These are phyloP conservation scores for Drosophila hydei DNA, from an alignment of 1,140 invertebrate genomes.

Conservation along the genomic window DNA sequence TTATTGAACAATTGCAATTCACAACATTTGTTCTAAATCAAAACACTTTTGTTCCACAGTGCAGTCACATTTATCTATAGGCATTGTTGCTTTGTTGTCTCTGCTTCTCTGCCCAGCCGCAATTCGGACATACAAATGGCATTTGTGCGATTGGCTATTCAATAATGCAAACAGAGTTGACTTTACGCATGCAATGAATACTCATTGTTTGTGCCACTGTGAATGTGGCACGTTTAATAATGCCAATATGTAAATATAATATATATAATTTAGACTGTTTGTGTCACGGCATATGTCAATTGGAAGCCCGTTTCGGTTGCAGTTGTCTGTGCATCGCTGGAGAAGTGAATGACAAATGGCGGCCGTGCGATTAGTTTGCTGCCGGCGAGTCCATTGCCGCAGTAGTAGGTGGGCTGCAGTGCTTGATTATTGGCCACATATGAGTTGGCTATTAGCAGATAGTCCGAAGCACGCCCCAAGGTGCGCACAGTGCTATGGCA, in stretches of 20 bases:
- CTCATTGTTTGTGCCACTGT: constrained; percentile 10
- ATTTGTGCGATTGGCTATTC: constrained; percentile 45
- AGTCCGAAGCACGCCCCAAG: constrained; percentile 56
- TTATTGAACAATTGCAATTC: too few species aligned
- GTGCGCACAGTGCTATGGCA: constrained; percentile 69
- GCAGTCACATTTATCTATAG: not conserved
- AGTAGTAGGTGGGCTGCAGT: constrained; percentile 70
- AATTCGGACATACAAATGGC: constrained; percentile 28
- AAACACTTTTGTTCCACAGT: not conserved
- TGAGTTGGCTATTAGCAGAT: constrained; percentile 62
- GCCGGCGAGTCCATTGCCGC: constrained; percentile 53
- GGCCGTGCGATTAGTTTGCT: constrained; percentile 51
- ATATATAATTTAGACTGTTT: too few species aligned
- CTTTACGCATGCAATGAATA: constrained; percentile 43
- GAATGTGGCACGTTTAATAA: constrained; percentile 60
- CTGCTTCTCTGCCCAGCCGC: not conserved
- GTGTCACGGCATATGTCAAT: constrained; percentile 55
- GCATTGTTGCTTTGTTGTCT: too few species aligned
- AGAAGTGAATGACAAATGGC: constrained; percentile 64
- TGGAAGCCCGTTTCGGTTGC: constrained; percentile 67
- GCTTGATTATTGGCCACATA: constrained; percentile 42
- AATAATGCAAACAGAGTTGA: constrained; percentile 49
- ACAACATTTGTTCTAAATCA: too few species aligned
- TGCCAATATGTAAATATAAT: constrained; percentile 45
- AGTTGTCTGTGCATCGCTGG: constrained; percentile 69